phyloP scores from a whole-genome alignment of 2,797 vertebrate species.

The Sebastes nivosus region DNA sequence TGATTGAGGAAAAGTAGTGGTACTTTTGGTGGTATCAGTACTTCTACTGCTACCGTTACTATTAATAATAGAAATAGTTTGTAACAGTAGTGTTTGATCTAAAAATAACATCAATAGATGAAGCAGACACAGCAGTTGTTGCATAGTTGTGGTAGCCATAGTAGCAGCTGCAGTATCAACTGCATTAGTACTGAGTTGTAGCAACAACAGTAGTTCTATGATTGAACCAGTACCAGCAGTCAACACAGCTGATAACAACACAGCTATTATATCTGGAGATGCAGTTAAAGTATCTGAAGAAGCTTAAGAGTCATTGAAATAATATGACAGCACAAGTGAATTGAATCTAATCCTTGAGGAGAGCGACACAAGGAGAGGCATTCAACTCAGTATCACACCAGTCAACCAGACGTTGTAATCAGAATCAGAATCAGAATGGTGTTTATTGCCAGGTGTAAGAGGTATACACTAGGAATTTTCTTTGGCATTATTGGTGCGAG shows the following conservation, averaged over 20 bases:
- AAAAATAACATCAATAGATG: background rate
- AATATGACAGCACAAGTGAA: background rate
- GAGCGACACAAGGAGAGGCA: background rate
- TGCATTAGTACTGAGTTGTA: background rate
- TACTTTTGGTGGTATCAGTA: background rate
- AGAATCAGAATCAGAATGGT: too few relatives aligned
- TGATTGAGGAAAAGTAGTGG: background rate
- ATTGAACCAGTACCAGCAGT: background rate
- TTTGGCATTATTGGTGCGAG: too few relatives aligned
- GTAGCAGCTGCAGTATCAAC: background rate
- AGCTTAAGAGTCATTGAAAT: background rate
- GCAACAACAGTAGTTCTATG: background rate
- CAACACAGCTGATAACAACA: background rate
- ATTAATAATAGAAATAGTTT: background rate
- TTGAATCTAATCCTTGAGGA: background rate
- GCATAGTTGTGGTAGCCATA: background rate
- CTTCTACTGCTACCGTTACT: background rate
- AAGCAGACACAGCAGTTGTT: background rate
- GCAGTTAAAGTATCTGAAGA: background rate
- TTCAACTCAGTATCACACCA: background rate
- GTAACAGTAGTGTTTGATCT: background rate
- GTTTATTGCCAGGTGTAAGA: too few relatives aligned
- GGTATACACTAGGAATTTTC: too few relatives aligned
- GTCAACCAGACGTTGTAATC: background rate
- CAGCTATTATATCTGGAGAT: background rate